Percentiles rank a stretch among this genome's conserved stretches.
Evolutionary conservation across 2,113 vertebrate genomes (phyloP).

Genomic region (Chamaea fasciata): DNA sequence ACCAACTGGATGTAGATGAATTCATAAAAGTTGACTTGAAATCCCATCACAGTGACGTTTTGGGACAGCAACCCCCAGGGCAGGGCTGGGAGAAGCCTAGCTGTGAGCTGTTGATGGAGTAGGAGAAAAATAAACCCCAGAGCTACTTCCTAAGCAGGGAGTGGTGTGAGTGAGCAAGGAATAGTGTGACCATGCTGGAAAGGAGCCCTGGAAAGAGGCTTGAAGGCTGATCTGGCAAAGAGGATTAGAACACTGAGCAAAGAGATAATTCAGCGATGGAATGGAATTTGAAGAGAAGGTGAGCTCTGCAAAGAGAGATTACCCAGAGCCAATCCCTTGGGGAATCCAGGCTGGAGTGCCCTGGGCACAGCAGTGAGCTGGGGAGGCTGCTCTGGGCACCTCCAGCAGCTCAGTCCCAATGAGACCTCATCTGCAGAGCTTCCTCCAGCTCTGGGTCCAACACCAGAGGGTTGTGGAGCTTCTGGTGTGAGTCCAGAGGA

Average conservation of each 20-base stretch:
- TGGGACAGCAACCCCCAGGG: not conserved
- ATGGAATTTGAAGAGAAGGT: not conserved
- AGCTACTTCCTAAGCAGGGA: not conserved
- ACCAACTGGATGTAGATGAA: fast-evolving
- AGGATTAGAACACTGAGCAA: not conserved
- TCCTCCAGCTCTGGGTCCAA: not conserved
- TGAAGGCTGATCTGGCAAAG: not conserved
- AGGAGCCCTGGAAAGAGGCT: not conserved
- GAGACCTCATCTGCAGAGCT: not conserved
- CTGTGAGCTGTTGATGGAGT: not conserved
- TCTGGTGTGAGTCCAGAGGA: not conserved
- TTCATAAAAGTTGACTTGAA: not conserved
- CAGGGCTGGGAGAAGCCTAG: not conserved
- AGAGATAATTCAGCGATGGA: not conserved
- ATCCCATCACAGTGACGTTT: fast-evolving
- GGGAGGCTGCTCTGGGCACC: not conserved
- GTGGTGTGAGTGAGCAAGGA: not conserved
- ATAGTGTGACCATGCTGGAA: not conserved
- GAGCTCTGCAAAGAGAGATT: not conserved
- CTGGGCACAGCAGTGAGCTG: not conserved
- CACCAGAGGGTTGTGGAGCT: not conserved
- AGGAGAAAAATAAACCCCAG: not conserved
- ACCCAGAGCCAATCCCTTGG: not conserved
- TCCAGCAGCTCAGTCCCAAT: not conserved
- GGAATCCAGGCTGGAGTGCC: not conserved